These are phyloP conservation scores for Leucophora obtusa DNA, from an alignment of 2,888 invertebrate species.

Conservation along the genomic window DNA sequence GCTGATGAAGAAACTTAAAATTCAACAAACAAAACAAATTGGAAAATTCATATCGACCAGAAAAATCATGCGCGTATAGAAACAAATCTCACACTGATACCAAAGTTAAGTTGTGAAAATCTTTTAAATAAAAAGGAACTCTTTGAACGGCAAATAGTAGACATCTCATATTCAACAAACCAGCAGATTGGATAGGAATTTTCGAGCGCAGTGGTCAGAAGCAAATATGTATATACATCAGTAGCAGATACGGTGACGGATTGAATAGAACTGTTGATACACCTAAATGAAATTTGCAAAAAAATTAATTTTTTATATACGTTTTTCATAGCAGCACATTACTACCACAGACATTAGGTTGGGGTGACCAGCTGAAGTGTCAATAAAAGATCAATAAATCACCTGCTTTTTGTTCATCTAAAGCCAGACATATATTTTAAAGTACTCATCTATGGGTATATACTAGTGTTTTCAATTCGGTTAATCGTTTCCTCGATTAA, in stretches of 20 bases:
- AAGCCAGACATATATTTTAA: neutral
- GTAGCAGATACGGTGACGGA: slow-evolving; percentile 26
- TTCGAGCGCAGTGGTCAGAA: slow-evolving; percentile 31
- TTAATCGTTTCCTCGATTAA: too few relatives aligned
- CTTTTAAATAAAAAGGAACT: slow-evolving; percentile 10
- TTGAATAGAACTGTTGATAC: slow-evolving; percentile 33
- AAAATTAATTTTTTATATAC: slow-evolving; percentile 43
- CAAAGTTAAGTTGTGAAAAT: slow-evolving; percentile 12
- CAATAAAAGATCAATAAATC: slow-evolving; percentile 40
- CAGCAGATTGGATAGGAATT: slow-evolving; percentile 28
- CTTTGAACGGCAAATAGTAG: slow-evolving; percentile 26
- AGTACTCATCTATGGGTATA: slow-evolving; percentile 14
- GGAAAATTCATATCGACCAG: slow-evolving; percentile 7
- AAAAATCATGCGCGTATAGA: slow-evolving; percentile 47
- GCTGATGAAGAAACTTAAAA: too few relatives aligned
- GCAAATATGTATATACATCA: neutral
- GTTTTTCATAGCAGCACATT: neutral
- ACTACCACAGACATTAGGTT: neutral
- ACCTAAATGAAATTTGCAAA: slow-evolving; percentile 48
- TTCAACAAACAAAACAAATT: slow-evolving; percentile 54
- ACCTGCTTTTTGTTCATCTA: neutral
- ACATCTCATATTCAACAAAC: slow-evolving; percentile 1
- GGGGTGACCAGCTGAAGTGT: slow-evolving; percentile 25
- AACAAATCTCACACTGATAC: neutral
- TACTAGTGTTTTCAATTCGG: too few relatives aligned